Evolutionary conservation across 2,113 vertebrate genomes (phyloP).

Genomic region (Megalops atlanticus): DNA sequence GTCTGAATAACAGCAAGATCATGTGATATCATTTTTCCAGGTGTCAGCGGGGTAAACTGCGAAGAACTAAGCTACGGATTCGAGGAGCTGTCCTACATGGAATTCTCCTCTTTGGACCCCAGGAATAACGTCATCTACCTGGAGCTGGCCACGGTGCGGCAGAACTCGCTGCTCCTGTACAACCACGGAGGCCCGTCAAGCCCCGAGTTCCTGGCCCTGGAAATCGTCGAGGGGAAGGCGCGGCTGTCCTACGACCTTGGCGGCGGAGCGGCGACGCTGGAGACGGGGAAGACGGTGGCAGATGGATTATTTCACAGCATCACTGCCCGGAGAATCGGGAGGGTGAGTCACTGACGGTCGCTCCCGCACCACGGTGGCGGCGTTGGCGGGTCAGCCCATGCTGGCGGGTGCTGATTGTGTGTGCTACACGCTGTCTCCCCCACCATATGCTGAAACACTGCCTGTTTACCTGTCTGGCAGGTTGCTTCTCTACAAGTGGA

Average conservation of each 20-base stretch:
- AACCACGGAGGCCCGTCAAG: conserved; percentile 56
- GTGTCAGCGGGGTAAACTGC: conserved; percentile 64
- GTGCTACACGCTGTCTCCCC: not conserved
- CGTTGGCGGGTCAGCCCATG: not conserved
- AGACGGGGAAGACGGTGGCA: conserved; percentile 63
- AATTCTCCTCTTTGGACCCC: conserved; percentile 69
- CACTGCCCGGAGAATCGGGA: conserved; percentile 65
- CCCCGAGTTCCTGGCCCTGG: conserved; percentile 69
- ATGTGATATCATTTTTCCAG: conserved; percentile 37
- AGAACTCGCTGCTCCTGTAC: conserved; percentile 66
- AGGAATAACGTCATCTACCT: conserved; percentile 70
- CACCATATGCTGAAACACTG: not conserved
- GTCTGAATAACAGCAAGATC: not conserved
- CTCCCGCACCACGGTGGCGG: not conserved
- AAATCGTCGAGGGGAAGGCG: conserved; percentile 62
- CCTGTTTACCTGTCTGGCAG: conserved; percentile 51
- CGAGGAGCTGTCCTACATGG: conserved; percentile 71
- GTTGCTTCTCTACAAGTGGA: conserved; percentile 70
- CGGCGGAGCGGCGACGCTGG: conserved; percentile 63
- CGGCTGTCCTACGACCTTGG: conserved; percentile 70
- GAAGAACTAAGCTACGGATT: conserved; percentile 72
- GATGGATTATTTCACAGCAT: conserved; percentile 73
- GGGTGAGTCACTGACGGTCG: conserved; percentile 53
- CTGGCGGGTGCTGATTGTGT: not conserved
- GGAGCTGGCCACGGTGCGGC: conserved; percentile 70